Percentiles rank a stretch among this genome's conserved stretches.
Evolutionary conservation across 2,113 vertebrate species (phyloP).

Genomic region (Hystrix brachyura): DNA sequence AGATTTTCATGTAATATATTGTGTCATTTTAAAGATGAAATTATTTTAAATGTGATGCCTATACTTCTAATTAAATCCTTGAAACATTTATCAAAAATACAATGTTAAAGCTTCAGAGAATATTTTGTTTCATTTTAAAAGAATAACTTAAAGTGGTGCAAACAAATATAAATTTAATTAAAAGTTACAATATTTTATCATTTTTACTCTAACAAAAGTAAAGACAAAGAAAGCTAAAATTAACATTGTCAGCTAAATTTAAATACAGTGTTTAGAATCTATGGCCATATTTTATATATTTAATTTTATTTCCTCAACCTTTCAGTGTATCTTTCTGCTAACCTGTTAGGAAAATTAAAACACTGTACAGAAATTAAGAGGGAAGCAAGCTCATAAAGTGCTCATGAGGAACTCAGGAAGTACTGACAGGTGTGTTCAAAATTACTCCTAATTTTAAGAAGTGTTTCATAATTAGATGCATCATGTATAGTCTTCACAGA

Average conservation of each 20-base stretch:
- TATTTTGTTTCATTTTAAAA: background rate
- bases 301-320: background rate
- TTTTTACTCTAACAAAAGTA: background rate
- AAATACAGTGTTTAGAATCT: background rate
- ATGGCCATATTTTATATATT: background rate
- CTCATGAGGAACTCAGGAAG: background rate
- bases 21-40: background rate
- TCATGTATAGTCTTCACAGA: background rate
- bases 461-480: background rate
- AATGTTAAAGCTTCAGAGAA: background rate
- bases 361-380: background rate
- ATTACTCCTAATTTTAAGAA: background rate
- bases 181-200: background rate
- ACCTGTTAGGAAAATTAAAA: background rate
- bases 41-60: background rate
- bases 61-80: background rate
- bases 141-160: background rate
- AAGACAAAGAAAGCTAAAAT: background rate
- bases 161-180: conserved; percentile 23
- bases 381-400: background rate
- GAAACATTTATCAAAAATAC: conserved; percentile 28
- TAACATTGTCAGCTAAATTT: background rate
- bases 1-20: background rate
- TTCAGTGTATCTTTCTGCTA: background rate
- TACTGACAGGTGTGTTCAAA: background rate